phyloP scores from a whole-genome alignment of 2,113 vertebrate species.

The Osmerus mordax region DNA sequence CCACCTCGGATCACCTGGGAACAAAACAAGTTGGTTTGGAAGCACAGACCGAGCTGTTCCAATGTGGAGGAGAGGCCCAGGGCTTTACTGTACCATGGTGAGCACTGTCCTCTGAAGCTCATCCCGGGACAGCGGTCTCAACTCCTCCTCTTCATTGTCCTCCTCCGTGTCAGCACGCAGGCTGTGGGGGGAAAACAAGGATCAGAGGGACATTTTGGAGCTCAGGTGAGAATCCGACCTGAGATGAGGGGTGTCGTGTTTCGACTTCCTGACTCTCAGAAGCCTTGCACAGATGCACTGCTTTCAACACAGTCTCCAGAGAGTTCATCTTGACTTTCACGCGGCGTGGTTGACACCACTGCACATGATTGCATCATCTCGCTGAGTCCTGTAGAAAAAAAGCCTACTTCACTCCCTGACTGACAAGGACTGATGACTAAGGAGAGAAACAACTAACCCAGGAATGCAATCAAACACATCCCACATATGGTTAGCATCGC shows the following conservation, averaged over 20 bases:
- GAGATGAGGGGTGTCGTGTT: constrained; percentile 5
- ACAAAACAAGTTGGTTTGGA: no score
- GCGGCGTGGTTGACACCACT: no score
- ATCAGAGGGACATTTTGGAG: neutral
- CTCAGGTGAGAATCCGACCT: no score
- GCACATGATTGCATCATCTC: neutral
- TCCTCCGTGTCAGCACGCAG: constrained; percentile 17
- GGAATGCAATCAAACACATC: constrained; percentile 5
- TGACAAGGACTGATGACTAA: neutral
- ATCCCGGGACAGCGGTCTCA: constrained; percentile 5
- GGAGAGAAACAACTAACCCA: neutral
- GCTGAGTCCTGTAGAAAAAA: neutral
- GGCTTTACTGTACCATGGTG: neutral
- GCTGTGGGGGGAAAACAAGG: neutral
- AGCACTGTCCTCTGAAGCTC: constrained; percentile 11
- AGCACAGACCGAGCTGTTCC: no score
- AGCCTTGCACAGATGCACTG: constrained; percentile 43
- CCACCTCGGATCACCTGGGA: no score
- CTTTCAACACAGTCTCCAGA: no score
- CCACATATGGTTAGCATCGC: neutral
- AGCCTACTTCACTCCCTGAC: neutral
- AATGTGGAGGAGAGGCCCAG: neutral
- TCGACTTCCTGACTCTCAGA: constrained; percentile 12
- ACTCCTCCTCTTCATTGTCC: neutral
- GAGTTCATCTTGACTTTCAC: no score